Evolutionary conservation across 2,113 vertebrate species (phyloP).

Genomic region (Barnardius zonarius): DNA sequence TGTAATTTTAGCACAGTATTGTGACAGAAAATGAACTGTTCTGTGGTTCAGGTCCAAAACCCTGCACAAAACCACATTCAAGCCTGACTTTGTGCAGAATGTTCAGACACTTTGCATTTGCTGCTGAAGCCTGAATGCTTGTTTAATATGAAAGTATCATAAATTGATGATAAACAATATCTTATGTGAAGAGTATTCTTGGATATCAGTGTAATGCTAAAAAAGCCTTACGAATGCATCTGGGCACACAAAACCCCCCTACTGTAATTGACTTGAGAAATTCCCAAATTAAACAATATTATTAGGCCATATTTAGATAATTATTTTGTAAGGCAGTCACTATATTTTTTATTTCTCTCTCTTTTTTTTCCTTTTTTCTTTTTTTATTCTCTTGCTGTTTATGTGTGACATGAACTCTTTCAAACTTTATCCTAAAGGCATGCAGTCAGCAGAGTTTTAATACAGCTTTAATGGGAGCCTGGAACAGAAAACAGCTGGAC

Average conservation of each 20-base stretch:
- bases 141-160: not conserved
- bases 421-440: not conserved
- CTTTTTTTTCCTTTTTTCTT: accelerated
- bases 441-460: not conserved
- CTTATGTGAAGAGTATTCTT: not conserved
- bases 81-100: not conserved
- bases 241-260: not conserved
- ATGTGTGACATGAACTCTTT: not conserved
- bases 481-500: not conserved
- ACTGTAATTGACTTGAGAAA: not conserved
- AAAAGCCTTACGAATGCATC: not conserved
- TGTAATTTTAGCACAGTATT: not conserved
- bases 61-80: not conserved
- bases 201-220: not conserved
- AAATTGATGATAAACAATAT: not conserved
- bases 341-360: not conserved
- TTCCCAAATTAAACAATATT: not conserved
- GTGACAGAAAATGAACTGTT: not conserved
- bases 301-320: not conserved
- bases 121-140: not conserved
- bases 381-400: not conserved
- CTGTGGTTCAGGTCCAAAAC: not conserved
- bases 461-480: not conserved
- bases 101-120: not conserved
- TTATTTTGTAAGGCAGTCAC: not conserved